Evolutionary conservation across 2,113 vertebrate genomes (phyloP), one percentile per base, ranked within the genome.

Genomic region (Ictidomys tridecemlineatus): DNA sequence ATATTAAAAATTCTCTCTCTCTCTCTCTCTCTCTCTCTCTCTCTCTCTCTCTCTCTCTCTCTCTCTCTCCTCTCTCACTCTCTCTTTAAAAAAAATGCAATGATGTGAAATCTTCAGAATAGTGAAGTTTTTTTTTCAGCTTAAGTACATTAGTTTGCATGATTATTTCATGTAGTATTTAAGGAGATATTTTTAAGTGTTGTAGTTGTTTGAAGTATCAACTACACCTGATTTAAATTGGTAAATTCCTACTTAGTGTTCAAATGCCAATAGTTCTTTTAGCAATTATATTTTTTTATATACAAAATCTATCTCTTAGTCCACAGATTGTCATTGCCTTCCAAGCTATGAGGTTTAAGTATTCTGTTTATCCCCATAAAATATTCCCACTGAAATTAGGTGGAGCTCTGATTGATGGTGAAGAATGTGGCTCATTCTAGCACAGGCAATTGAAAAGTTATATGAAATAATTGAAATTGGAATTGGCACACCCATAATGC

Each of bases 331-430:
- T 30, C 67, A 22, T 89, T 96, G 63, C 17, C 4, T 95, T 97
- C 89, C 26, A 88, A 85, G 32, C 91, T 83, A 48, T 45, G 69
- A 79, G 8, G 2, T 96, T 78, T 53, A 95, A 95, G 63, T 92
- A 87, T 90, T 95, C 67, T 95, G 78, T 45, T 95, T 93, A 94
- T 94, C 70, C 32, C 96, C 87, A 72, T 45, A 93, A 91, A 95
- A 87, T 96, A 94, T 87, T 93, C 92, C 96, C 93, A 95, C 8
- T 97, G 97, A 97, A 97, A 96, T 89, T 97, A 94, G 95, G 97
- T 97, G 94, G 95, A 89, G 97, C 73, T 91, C 74, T 89, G 42
- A 61, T 26, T 92, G 56, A 90, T 69, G 30, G 67, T 95, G 24
- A 91, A 67, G 8, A 93, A 0, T 65, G 34, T 84, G n/a, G 70